A percentile compares a stretch with the other conserved stretches of the same genome.
These are phyloP conservation scores for Macaria notata DNA, from an alignment of 2,888 invertebrate species.

Conservation along the genomic window DNA sequence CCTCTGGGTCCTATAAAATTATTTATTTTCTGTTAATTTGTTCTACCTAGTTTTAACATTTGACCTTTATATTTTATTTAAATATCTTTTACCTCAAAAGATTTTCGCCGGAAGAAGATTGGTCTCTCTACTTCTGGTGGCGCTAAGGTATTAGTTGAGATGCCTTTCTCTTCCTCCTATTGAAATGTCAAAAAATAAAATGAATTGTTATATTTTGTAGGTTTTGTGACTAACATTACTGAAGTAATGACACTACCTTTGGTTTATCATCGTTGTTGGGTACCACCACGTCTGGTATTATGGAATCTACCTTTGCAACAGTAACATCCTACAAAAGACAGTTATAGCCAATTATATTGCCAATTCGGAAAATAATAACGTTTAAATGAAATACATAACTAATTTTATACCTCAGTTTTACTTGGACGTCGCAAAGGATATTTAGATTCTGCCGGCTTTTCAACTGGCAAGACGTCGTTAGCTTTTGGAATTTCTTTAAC, in stretches of 20 bases:
- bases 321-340: conserved; percentile 26
- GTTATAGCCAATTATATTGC: conserved; percentile 2
- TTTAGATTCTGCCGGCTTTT: conserved; percentile 29
- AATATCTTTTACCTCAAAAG: conserved; percentile 47
- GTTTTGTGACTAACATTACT: no score
- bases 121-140: conserved; percentile 39
- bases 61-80: conserved; percentile 11
- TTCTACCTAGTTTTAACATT: not conserved
- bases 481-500: conserved; percentile 17
- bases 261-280: conserved; percentile 15
- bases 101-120: conserved; percentile 51
- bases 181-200: conserved; percentile 16
- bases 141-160: conserved; percentile 39
- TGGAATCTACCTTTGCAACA: conserved; percentile 20
- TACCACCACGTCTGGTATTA: conserved; percentile 16
- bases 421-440: conserved; percentile 29
- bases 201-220: not conserved
- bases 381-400: no score
- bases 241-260: conserved; percentile 23
- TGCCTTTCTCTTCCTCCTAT: conserved; percentile 49
- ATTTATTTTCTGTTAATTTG: not conserved
- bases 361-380: not conserved
- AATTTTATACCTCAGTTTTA: conserved; percentile 43
- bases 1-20: conserved; percentile 32
- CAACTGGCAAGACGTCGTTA: conserved; percentile 21